Percentiles rank a stretch among this genome's conserved stretches.
phyloP scores from a whole-genome alignment of 2,113 vertebrate species.

The Eulemur rufifrons region DNA sequence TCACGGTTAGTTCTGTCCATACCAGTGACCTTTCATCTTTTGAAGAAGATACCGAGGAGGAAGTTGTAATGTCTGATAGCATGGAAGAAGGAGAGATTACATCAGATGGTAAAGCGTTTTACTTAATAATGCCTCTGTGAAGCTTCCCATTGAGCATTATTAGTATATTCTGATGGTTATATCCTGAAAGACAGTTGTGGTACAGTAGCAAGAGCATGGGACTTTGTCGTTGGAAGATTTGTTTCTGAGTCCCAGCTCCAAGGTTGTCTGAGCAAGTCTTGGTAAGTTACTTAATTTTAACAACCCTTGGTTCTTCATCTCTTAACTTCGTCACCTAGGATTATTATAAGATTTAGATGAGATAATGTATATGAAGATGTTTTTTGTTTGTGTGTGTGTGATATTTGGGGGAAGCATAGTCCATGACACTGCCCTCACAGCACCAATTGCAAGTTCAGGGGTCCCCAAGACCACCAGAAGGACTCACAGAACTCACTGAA shows the following conservation, averaged over 20 bases:
- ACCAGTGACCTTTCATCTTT: constrained; percentile 99
- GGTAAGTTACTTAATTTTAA: neutral
- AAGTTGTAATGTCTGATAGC: constrained; percentile 89
- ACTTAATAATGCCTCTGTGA: neutral
- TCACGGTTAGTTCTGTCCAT: constrained; percentile 98
- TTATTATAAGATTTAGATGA: neutral
- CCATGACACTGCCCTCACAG: neutral
- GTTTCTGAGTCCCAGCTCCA: neutral
- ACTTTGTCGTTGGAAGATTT: neutral
- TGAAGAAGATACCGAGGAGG: constrained; percentile 95
- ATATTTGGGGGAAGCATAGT: neutral
- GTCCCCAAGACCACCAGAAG: neutral
- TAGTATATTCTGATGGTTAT: neutral
- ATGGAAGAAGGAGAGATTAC: constrained; percentile 96
- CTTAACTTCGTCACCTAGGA: neutral
- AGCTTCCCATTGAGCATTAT: neutral
- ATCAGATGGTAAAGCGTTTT: constrained; percentile 87
- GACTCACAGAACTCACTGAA: neutral
- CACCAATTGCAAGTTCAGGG: neutral
- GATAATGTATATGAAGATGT: neutral
- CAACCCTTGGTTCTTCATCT: neutral
- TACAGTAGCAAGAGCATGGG: neutral
- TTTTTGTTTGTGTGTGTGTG: neutral
- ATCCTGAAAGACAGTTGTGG: neutral
- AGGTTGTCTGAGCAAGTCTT: neutral